Percentiles rank a stretch among this genome's conserved stretches.
Conservation (phyloP, 2,888 invertebrate genomes). For the Druceiella hillmani region DNA sequence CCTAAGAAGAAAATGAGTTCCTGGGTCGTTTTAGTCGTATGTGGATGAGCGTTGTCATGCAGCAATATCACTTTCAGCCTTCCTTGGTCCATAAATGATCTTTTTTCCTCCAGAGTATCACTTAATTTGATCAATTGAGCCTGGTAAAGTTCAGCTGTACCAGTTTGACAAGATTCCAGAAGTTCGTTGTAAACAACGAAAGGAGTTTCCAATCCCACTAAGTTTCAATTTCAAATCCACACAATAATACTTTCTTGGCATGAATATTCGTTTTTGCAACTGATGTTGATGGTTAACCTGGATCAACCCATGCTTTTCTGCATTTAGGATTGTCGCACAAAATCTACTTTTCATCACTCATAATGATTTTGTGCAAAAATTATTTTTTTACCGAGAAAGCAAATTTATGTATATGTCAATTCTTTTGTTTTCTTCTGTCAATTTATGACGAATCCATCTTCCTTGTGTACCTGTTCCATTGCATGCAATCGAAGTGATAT, state of each 20-base stretch:
- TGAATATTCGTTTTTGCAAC: too few relatives aligned
- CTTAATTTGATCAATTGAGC: constrained; percentile 12
- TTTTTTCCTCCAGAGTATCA: constrained; percentile 12
- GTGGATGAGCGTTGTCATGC: constrained; percentile 14
- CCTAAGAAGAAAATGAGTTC: constrained; percentile 11
- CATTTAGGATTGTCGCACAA: too few relatives aligned
- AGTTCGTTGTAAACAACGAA: constrained; percentile 14
- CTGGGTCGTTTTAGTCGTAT: constrained; percentile 11
- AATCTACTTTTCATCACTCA: too few relatives aligned
- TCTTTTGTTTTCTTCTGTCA: too few relatives aligned
- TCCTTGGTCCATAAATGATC: constrained; percentile 12
- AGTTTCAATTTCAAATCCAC: too few relatives aligned
- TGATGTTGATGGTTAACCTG: too few relatives aligned
- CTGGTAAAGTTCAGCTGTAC: constrained; percentile 5
- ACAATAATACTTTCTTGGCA: too few relatives aligned
- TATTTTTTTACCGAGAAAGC: too few relatives aligned
- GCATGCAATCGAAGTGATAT: not conserved
- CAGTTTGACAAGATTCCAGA: constrained; percentile 13
- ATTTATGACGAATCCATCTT: too few relatives aligned
- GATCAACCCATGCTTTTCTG: constrained; percentile 1
- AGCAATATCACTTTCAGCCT: constrained; percentile 12
- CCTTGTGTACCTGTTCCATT: too few relatives aligned
- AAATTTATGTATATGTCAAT: too few relatives aligned
- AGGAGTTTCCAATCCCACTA: constrained; percentile 15
- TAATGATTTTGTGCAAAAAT: too few relatives aligned